Conservation (phyloP, 2,113 vertebrate species). For the Lota lota region DNA sequence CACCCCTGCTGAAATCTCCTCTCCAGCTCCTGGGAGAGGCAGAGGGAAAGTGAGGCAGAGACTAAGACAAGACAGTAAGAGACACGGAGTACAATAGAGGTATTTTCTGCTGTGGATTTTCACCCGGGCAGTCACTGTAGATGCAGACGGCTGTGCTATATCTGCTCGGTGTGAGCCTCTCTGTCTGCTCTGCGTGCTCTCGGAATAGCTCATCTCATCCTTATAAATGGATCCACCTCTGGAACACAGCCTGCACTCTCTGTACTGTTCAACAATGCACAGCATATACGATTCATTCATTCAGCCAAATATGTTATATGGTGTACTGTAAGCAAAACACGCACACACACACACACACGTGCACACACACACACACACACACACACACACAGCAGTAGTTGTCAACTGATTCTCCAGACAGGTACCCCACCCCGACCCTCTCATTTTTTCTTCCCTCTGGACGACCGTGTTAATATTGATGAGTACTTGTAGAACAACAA, state of each 20-base stretch:
- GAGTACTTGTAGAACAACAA: too few species aligned
- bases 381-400: too few species aligned
- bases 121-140: constrained; percentile 36
- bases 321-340: too few species aligned
- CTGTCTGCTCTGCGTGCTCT: constrained; percentile 21
- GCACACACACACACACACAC: too few species aligned
- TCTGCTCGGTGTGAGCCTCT: constrained; percentile 17
- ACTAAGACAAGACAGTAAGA: constrained; percentile 8
- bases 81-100: constrained; percentile 22
- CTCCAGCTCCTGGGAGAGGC: constrained; percentile 48
- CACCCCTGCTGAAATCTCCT: constrained; percentile 69
- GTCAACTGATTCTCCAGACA: too few species aligned
- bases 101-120: constrained; percentile 30
- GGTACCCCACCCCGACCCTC: too few species aligned
- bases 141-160: constrained; percentile 42
- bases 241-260: not conserved
- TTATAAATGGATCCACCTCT: constrained; percentile 28
- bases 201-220: constrained; percentile 47
- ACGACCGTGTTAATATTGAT: too few species aligned
- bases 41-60: constrained; percentile 10
- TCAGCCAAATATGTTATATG: too few species aligned
- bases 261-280: too few species aligned
- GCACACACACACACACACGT: too few species aligned
- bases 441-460: too few species aligned
- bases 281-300: too few species aligned